Evolutionary conservation across 1,140 invertebrate genomes (phyloP), one percentile per base, ranked within the genome.

Genomic region (Lepidurus apus): DNA sequence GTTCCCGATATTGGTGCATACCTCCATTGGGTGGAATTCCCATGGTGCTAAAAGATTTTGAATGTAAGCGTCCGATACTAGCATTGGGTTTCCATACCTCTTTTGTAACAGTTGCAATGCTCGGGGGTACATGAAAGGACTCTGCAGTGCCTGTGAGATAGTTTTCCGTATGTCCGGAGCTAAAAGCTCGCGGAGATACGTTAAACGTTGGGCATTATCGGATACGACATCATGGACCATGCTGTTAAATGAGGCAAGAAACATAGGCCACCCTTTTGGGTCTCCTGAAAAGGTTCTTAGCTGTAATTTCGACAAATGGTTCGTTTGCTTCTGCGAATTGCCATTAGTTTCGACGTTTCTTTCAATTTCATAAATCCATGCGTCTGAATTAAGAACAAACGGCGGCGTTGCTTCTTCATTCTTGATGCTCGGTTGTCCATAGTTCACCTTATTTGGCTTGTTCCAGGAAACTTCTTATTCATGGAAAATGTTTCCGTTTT

Each of bases 251-350:
- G 21, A 34, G 6, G 34, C 75, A 26, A 43, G 9, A 24, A 76
- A 76, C 75, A 43, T 76, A 9, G 75, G 75, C 75, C 75, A 76
- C 3, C 44, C 75, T 44, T 17, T 34, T n/a, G 47, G 75, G 43
- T 76, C 17, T 8, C 75, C 75, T 6, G 24, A 7, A 17, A 76
- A 76, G 17, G 26, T 9, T 47, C 43, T 53, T 17, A 76, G 24
- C 21, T 76, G 21, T 8, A 76, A 21, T 43, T 76, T 53, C 1
- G 75, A 53, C 7, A 76, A 24, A 44, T 76, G 75, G 10, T 34
- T 43, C 75, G n/a, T n/a, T 76, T 17, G 75, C 74, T 11, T 26
- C 1, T 13, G 42, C 42, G 10, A 10, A 10, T 74, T 26, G 0
- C 10, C 10, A 1, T 24, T 1, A 13, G 74, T 11, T 24, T 13